These are phyloP conservation scores for Xylocopa sonorina DNA, from an alignment of 1,140 invertebrate species.

Conservation along the genomic window DNA sequence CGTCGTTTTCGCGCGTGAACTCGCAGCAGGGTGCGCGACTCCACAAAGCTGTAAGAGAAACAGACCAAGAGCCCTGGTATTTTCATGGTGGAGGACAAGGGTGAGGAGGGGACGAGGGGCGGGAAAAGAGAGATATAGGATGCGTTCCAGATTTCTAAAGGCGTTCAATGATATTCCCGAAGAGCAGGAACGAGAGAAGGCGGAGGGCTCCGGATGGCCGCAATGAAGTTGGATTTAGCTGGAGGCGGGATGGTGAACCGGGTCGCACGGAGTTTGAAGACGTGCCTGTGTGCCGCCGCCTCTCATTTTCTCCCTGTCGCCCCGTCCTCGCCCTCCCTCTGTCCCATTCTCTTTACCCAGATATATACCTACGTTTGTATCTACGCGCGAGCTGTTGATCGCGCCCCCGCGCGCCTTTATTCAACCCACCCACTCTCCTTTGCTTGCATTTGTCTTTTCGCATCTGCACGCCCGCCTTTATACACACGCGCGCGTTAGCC, in stretches of 20 bases:
- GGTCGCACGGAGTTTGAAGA: conserved; percentile 57
- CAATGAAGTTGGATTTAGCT: conserved; percentile 72
- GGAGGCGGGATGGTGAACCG: conserved; percentile 61
- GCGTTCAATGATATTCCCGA: conserved; percentile 70
- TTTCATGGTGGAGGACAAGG: conserved; percentile 52
- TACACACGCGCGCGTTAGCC: background rate
- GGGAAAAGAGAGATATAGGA: background rate
- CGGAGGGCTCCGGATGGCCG: conserved; percentile 65
- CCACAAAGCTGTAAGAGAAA: background rate
- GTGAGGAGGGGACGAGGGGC: background rate
- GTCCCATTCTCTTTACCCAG: conserved; percentile 1
- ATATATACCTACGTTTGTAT: background rate
- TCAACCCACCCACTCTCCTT: background rate
- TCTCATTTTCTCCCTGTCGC: conserved; percentile 56
- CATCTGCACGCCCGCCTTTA: background rate
- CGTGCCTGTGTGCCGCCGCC: conserved; percentile 54
- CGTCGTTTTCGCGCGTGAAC: background rate
- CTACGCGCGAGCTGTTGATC: background rate
- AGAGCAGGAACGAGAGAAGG: conserved; percentile 64
- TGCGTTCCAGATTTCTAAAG: conserved; percentile 69
- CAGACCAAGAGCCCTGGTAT: conserved; percentile 30
- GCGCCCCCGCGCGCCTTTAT: conserved; percentile 30
- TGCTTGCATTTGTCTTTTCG: background rate
- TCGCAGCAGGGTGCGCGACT: background rate
- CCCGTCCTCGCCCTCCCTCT: background rate